A percentile compares a stretch with the other conserved stretches of the same genome.
Conservation (phyloP, 2,113 vertebrate genomes). For the Plotosus lineatus region DNA sequence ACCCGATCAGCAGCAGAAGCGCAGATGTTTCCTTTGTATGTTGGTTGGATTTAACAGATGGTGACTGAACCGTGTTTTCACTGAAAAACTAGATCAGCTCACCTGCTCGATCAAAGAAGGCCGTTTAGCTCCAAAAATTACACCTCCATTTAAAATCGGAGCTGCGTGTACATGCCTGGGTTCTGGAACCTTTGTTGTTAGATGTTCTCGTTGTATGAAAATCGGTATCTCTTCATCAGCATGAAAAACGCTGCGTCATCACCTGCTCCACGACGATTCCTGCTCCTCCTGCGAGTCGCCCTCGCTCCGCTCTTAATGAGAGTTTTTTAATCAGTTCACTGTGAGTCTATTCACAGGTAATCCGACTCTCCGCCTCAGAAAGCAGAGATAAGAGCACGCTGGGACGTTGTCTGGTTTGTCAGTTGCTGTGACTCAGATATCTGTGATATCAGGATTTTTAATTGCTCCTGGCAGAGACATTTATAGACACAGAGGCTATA, state of each 20-base stretch:
- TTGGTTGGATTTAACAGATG: slow-evolving; percentile 1
- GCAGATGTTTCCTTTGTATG: slow-evolving; percentile 5
- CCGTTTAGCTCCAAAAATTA: neutral
- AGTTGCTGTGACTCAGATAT: slow-evolving; percentile 1
- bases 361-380: slow-evolving; percentile 6
- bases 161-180: neutral
- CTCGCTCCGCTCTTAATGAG: slow-evolving; percentile 27
- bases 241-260: neutral
- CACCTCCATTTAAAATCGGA: neutral
- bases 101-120: neutral
- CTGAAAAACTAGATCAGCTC: neutral
- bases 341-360: slow-evolving; percentile 32
- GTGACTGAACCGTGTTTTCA: neutral
- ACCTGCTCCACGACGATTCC: neutral
- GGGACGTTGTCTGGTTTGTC: too few species aligned
- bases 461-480: slow-evolving; percentile 11
- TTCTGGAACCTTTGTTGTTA: neutral
- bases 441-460: slow-evolving; percentile 19
- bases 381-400: slow-evolving; percentile 29
- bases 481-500: neutral
- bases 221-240: neutral
- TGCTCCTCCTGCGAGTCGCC: slow-evolving; percentile 20
- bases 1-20: slow-evolving; percentile 8
- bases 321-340: slow-evolving; percentile 35
- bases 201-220: neutral